These are phyloP conservation scores for Stenodera caucasica DNA, from an alignment of 2,888 invertebrate genomes.

Conservation along the genomic window DNA sequence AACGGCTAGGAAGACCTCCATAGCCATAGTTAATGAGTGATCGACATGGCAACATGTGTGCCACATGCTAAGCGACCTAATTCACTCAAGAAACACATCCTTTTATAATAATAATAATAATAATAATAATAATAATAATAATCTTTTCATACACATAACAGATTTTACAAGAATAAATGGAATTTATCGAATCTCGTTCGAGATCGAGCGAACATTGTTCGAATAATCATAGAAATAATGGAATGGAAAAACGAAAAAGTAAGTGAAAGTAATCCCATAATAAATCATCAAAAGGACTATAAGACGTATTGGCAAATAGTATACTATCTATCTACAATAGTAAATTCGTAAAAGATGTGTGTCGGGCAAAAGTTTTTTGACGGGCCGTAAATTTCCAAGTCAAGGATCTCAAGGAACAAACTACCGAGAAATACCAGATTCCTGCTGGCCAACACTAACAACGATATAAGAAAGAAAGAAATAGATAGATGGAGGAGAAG, in stretches of 20 bases:
- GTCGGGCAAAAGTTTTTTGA: constrained; percentile 8
- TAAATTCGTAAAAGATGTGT: constrained; percentile 1
- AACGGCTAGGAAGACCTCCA: constrained; percentile 16
- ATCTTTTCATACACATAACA: no score
- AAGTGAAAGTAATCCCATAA: constrained; percentile 21
- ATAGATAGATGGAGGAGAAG: no score
- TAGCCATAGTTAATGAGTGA: constrained; percentile 18
- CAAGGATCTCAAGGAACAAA: background rate
- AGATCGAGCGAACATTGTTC: background rate
- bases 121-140: no score
- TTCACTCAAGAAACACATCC: constrained; percentile 1
- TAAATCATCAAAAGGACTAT: constrained; percentile 15
- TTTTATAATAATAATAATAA: no score
- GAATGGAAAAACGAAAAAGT: constrained; percentile 17
- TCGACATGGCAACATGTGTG: constrained; percentile 19
- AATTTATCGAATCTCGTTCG: no score
- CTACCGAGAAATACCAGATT: background rate
- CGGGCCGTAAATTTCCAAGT: constrained; percentile 3
- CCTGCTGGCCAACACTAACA: background rate
- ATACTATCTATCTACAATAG: no score
- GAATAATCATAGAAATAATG: no score
- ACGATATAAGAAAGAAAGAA: no score
- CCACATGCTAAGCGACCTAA: constrained; percentile 7
- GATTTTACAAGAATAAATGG: no score
- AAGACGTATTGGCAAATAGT: background rate